Evolutionary conservation across 2,888 invertebrate species (phyloP).

Genomic region (Lissocephala sabroskyi): DNA sequence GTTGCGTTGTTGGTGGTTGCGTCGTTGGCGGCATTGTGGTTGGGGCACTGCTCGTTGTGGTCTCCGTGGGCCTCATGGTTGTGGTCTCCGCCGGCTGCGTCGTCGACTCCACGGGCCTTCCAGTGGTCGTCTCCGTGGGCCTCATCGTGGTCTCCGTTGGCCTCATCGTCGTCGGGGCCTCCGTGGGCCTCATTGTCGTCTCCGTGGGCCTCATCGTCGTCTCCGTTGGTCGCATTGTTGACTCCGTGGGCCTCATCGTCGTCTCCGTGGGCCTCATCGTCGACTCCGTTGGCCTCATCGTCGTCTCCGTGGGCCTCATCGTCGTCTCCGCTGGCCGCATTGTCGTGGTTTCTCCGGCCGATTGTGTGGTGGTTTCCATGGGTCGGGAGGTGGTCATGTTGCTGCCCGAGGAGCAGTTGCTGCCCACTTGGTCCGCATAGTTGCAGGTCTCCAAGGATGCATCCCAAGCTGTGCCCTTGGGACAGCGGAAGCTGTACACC

Average conservation of each 20-base stretch:
- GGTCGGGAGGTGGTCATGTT: conserved; percentile 22
- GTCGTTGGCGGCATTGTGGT: too few species aligned
- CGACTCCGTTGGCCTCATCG: conserved; percentile 8
- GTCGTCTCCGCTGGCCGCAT: conserved; percentile 21
- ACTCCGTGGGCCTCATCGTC: conserved; percentile 8
- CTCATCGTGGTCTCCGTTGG: conserved; percentile 20
- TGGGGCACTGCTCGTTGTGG: conserved; percentile 16
- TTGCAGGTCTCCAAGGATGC: conserved; percentile 75
- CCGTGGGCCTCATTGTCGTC: conserved; percentile 1
- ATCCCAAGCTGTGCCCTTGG: conserved; percentile 76
- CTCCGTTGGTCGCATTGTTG: conserved; percentile 2
- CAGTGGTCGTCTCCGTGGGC: neutral
- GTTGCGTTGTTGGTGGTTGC: conserved; percentile 20
- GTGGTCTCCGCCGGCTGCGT: conserved; percentile 17
- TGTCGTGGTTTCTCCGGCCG: conserved; percentile 29
- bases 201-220: conserved; percentile 11
- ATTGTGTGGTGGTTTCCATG: conserved; percentile 21
- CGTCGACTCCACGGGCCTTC: neutral
- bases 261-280: conserved; percentile 21
- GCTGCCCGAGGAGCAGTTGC: conserved; percentile 61
- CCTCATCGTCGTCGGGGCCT: neutral
- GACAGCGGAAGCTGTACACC: conserved; percentile 75
- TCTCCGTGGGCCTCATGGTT: conserved; percentile 13
- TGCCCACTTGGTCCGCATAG: conserved; percentile 63
- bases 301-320: conserved; percentile 15